phyloP scores from a whole-genome alignment of 2,113 vertebrate genomes.

The Athene noctua region DNA sequence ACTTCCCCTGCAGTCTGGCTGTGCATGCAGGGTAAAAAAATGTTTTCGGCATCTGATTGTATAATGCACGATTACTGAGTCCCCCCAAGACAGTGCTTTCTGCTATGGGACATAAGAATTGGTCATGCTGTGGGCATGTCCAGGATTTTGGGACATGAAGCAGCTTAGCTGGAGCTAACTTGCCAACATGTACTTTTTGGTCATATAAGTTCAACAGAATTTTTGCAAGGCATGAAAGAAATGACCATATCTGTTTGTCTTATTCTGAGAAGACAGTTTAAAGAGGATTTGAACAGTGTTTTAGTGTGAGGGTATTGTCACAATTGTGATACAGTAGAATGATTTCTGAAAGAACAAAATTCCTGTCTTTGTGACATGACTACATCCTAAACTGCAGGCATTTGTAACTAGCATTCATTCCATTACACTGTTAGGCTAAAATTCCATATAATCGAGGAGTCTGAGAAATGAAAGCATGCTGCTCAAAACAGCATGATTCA shows the following conservation, averaged over 20 bases:
- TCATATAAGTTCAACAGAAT: not conserved
- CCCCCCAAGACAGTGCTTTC: not conserved
- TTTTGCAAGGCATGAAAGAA: not conserved
- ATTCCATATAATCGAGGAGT: not conserved
- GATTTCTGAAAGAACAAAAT: not conserved
- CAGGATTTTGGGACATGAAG: not conserved
- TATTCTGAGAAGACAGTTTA: not conserved
- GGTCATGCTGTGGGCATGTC: accelerated
- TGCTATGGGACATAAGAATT: not conserved
- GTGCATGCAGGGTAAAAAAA: not conserved
- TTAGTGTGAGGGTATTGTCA: not conserved
- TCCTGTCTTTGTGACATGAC: not conserved
- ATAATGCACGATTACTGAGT: not conserved
- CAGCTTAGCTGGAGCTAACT: not conserved
- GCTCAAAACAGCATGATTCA: not conserved
- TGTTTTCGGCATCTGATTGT: not conserved
- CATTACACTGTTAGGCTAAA: not conserved
- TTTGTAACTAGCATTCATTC: not conserved
- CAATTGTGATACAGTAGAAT: not conserved
- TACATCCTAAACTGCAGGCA: not conserved
- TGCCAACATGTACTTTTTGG: accelerated
- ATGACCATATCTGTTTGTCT: not conserved
- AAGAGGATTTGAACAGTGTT: not conserved
- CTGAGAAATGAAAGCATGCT: not conserved
- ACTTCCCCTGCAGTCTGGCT: too few species aligned